Percentiles rank a stretch among this genome's conserved stretches.
phyloP scores from a whole-genome alignment of 2,888 invertebrate genomes.

The Stenurella melanura region DNA sequence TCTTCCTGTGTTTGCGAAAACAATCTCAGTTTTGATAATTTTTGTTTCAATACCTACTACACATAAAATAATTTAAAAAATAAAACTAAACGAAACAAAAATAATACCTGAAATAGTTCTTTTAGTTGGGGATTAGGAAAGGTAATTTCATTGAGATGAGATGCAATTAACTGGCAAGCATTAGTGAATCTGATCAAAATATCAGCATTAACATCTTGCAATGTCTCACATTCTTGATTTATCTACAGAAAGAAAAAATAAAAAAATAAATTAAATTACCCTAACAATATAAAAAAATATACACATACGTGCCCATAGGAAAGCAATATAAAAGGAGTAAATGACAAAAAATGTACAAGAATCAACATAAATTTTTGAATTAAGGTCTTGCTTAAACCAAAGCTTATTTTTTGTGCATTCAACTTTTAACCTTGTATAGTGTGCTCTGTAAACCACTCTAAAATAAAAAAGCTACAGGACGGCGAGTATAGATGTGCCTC shows the following conservation, averaged over 20 bases:
- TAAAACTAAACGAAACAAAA: constrained; percentile 36
- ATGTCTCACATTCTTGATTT: constrained; percentile 80
- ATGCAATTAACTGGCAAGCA: constrained; percentile 66
- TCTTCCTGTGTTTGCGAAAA: too few species aligned
- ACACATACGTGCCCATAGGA: too few species aligned
- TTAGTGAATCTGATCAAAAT: constrained; percentile 66
- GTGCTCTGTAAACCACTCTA: too few species aligned
- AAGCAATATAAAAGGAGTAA: not conserved
- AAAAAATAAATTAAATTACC: constrained; percentile 64
- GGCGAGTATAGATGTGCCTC: too few species aligned
- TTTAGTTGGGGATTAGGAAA: constrained; percentile 68
- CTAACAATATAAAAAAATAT: constrained; percentile 10
- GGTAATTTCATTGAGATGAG: constrained; percentile 67
- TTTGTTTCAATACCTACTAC: not conserved
- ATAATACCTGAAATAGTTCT: constrained; percentile 68
- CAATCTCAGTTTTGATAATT: too few species aligned
- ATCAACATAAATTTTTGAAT: too few species aligned
- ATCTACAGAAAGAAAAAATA: constrained; percentile 75
- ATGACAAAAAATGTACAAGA: too few species aligned
- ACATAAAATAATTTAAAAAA: not conserved
- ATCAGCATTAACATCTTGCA: constrained; percentile 72
- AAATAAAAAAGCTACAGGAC: too few species aligned
- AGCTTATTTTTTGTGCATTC: too few species aligned
- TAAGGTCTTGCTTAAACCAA: too few species aligned
- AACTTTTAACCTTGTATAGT: too few species aligned